Conservation (phyloP, 1,140 invertebrate genomes). For the Brachionus manjavacas region DNA sequence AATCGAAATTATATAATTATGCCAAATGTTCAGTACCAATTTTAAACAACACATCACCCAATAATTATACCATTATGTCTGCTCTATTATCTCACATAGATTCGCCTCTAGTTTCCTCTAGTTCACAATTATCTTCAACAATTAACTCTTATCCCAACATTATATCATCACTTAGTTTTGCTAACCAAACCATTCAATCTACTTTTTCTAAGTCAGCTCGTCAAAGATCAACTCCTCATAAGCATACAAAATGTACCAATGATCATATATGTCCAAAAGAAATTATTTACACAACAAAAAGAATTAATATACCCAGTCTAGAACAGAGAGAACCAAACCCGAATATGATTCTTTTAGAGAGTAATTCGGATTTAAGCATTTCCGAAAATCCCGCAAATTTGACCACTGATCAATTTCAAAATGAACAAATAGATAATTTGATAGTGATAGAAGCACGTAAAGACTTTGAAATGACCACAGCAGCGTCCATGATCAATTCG, state of each 20-base stretch:
- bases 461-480: neutral
- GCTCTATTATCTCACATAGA: conserved; percentile 30
- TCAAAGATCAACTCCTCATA: neutral
- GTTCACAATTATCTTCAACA: neutral
- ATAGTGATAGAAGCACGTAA: neutral
- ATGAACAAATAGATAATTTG: neutral
- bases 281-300: conserved; percentile 25
- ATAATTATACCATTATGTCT: conserved; percentile 37
- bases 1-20: conserved; percentile 28
- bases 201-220: neutral
- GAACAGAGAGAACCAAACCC: neutral
- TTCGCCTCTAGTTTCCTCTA: neutral
- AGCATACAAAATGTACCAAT: neutral
- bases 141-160: neutral
- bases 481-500: neutral
- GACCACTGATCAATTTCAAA: neutral
- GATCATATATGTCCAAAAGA: neutral
- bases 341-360: neutral
- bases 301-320: neutral
- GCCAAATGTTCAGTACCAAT: conserved; percentile 32
- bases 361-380: neutral
- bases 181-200: conserved; percentile 22
- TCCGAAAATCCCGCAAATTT: neutral
- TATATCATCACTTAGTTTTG: conserved; percentile 1
- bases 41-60: neutral